Conservation (phyloP, 2,888 invertebrate species). For the Acleris holmiana region DNA sequence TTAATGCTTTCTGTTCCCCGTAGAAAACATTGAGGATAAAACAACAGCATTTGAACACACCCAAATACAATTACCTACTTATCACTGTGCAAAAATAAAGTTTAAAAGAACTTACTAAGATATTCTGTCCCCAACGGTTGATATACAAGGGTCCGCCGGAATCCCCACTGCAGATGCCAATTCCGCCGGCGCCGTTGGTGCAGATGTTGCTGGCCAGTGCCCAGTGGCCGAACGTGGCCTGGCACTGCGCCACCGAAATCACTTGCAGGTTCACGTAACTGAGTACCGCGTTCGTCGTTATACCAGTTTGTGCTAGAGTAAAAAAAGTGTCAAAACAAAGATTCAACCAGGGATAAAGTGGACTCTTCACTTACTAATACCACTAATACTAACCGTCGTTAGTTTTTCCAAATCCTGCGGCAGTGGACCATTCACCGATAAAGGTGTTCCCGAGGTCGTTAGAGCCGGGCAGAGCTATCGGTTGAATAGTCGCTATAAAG, state of each 20-base stretch:
- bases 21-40: no score
- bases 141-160: slow-evolving; percentile 47
- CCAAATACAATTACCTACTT: no score
- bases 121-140: slow-evolving; percentile 21
- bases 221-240: slow-evolving; percentile 41
- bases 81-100: no score
- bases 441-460: slow-evolving; percentile 22
- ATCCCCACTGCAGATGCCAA: slow-evolving; percentile 51
- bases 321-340: background rate
- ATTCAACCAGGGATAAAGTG: background rate
- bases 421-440: slow-evolving; percentile 26
- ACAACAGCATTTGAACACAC: no score
- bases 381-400: slow-evolving; percentile 23
- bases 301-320: slow-evolving; percentile 23
- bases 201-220: slow-evolving; percentile 45
- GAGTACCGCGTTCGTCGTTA: slow-evolving; percentile 11
- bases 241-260: slow-evolving; percentile 46
- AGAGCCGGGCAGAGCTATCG: slow-evolving; percentile 29
- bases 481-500: slow-evolving; percentile 29
- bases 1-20: no score
- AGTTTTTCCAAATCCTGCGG: slow-evolving; percentile 38
- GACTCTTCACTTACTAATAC: no score
- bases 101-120: slow-evolving; percentile 25
- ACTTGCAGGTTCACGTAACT: slow-evolving; percentile 47
- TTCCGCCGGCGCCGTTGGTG: slow-evolving; percentile 47